These are phyloP conservation scores for Vicugna pacos DNA, from an alignment of 2,113 vertebrate species.

Conservation along the genomic window DNA sequence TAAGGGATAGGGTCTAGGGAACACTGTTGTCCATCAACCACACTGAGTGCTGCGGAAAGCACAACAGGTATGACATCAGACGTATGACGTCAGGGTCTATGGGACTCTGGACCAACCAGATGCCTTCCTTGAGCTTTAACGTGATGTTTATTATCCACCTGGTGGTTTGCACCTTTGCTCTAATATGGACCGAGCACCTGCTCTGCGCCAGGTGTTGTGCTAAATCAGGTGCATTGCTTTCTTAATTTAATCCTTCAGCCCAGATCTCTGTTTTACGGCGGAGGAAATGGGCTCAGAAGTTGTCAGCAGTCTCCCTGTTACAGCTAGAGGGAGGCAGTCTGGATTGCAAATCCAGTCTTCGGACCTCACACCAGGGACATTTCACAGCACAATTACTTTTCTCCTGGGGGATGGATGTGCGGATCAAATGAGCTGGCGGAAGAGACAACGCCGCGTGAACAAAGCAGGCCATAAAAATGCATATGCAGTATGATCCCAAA, in stretches of 20 bases:
- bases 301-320: not conserved
- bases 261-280: not conserved
- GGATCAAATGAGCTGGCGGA: not conserved
- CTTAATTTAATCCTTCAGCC: not conserved
- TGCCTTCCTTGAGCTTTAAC: not conserved
- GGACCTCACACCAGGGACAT: not conserved
- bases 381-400: not conserved
- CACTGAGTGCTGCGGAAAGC: not conserved
- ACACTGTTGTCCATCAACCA: not conserved
- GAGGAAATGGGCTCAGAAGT: not conserved
- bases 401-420: not conserved
- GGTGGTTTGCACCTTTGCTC: not conserved
- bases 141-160: rapidly evolving
- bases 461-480: not conserved
- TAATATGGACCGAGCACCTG: rapidly evolving
- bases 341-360: not conserved
- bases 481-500: not conserved
- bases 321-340: not conserved
- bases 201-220: not conserved
- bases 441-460: not conserved
- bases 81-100: not conserved
- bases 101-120: not conserved
- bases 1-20: not conserved
- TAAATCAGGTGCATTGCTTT: not conserved
- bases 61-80: too few relatives aligned